Percentiles rank a stretch among this genome's conserved stretches.
These are phyloP conservation scores for Dendrolimus kikuchii DNA, from an alignment of 1,140 invertebrate genomes.

Conservation along the genomic window DNA sequence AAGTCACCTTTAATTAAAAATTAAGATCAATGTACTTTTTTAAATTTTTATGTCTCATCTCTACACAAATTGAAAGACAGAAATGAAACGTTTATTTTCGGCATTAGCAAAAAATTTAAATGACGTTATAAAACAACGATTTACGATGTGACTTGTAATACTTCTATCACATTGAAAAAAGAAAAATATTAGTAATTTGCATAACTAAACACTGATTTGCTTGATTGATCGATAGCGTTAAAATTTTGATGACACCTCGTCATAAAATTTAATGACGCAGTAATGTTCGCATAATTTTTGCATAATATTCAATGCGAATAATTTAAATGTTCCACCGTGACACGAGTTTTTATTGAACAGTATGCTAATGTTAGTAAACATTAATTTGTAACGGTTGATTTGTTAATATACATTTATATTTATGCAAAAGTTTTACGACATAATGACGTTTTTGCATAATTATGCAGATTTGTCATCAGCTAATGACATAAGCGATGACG, in stretches of 20 bases:
- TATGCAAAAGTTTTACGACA: too few relatives aligned
- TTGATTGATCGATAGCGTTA: constrained; percentile 61
- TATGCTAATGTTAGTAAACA: constrained; percentile 67
- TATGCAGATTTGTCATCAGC: constrained; percentile 28
- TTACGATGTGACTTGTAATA: constrained; percentile 25
- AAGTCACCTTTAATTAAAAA: too few relatives aligned
- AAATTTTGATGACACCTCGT: constrained; percentile 26
- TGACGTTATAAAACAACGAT: constrained; percentile 50
- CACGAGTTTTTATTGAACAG: constrained; percentile 54
- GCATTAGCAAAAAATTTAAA: too few relatives aligned
- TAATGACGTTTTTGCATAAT: constrained; percentile 54
- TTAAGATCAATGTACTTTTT: too few relatives aligned
- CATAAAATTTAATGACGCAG: constrained; percentile 37
- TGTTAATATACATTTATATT: constrained; percentile 45
- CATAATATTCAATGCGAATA: constrained; percentile 14
- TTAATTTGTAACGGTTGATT: constrained; percentile 70
- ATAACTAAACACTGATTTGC: constrained; percentile 26
- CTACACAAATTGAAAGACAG: too few relatives aligned
- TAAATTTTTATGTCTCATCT: too few relatives aligned
- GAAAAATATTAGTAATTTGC: constrained; percentile 41
- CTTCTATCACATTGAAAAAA: constrained; percentile 49
- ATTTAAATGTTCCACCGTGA: constrained; percentile 24
- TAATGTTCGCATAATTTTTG: constrained; percentile 25
- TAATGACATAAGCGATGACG: constrained; percentile 38
- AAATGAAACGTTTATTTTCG: too few relatives aligned